phyloP scores from a whole-genome alignment of 2,113 vertebrate genomes.

The Chaetura pelagica region DNA sequence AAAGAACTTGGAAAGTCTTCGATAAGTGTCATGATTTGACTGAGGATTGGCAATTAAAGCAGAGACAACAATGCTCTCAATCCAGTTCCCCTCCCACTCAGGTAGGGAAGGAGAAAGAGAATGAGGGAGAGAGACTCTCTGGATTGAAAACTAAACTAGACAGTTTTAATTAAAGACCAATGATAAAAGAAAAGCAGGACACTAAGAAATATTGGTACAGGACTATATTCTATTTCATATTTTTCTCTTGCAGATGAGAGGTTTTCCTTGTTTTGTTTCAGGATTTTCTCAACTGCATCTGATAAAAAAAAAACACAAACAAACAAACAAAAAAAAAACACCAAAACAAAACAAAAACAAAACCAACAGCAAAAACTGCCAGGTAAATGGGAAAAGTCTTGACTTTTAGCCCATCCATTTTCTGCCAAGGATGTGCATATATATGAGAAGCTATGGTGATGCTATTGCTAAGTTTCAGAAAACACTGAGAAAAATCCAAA shows the following conservation, averaged over 20 bases:
- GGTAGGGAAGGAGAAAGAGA: too few species aligned
- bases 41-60: too few species aligned
- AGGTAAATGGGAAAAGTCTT: background rate
- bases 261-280: background rate
- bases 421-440: background rate
- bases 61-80: too few species aligned
- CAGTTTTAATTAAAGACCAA: too few species aligned
- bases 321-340: too few species aligned
- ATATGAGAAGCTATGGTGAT: background rate
- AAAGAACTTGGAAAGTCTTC: background rate
- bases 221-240: background rate
- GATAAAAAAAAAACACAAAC: background rate
- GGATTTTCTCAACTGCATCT: background rate
- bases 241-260: background rate
- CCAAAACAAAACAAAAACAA: too few species aligned
- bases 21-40: too few species aligned
- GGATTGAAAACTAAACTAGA: too few species aligned
- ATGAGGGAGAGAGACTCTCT: too few species aligned
- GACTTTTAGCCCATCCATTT: background rate
- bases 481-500: background rate
- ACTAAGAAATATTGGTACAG: background rate
- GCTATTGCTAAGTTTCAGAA: background rate
- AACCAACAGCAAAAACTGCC: background rate
- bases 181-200: too few species aligned
- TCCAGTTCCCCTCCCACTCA: too few species aligned